Conservation (phyloP, 23 tunicate species). For the Pegea sp. region DNA sequence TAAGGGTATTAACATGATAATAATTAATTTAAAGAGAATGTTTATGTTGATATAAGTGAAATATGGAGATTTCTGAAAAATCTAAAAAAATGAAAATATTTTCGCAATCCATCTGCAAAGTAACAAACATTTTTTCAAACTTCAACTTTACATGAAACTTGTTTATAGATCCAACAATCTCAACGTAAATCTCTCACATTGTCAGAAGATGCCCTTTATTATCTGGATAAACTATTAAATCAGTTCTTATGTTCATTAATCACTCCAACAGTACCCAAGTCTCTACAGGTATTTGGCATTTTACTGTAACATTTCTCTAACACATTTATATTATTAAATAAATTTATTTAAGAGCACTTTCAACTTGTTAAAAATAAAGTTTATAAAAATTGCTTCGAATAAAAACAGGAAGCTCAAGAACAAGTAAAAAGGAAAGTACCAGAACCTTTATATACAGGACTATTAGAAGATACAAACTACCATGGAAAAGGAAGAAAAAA, state of each 20-base stretch:
- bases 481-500: slow-evolving; percentile 61
- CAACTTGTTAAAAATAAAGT: neutral
- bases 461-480: slow-evolving; percentile 42
- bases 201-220: slow-evolving; percentile 15
- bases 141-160: neutral
- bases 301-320: neutral
- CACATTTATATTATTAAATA: neutral
- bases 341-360: neutral
- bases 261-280: slow-evolving; percentile 14
- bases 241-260: slow-evolving; percentile 15
- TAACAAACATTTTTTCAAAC: no score
- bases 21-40: no score
- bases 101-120: no score
- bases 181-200: slow-evolving; percentile 6
- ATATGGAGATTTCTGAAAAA: no score
- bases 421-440: slow-evolving; percentile 69
- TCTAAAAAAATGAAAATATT: no score
- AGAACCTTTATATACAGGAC: slow-evolving; percentile 50
- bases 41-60: no score
- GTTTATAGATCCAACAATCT: slow-evolving; percentile 21
- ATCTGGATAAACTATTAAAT: slow-evolving; percentile 17
- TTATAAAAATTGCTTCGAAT: neutral
- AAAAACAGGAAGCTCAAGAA: slow-evolving; percentile 63
- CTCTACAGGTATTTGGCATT: slow-evolving; percentile 9
- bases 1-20: no score